Base-by-base conservation (phyloP, 1,140 invertebrate species). In the Drosophila miranda region DNA sequence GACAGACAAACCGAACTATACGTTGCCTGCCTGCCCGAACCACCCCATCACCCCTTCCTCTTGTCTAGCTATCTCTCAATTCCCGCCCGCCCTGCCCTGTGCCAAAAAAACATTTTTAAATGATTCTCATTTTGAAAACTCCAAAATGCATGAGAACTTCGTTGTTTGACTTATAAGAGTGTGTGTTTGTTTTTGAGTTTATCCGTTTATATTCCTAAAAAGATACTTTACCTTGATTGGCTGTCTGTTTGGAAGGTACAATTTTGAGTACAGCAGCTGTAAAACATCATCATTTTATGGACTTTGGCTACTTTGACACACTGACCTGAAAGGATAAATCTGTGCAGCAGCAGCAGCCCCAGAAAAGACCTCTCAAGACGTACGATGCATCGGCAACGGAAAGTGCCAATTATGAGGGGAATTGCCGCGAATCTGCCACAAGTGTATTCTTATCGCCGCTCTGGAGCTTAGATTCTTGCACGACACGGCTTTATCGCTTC, bases 111-210 rank as follows among this genome's bases (percentile, higher is more conserved):
- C 68, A 72, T 73, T 69, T 64, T 73, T 63, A 42, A 48, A 41
- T 13, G 8, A 73, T 73, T 73, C 69, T 73, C 41, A 64, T 73
- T 73, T 55, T 34, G 26, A 64, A 64, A 63, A 56, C 23, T n/a
- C 14, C 45, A 11, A 48, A 48, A 48, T 13, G 13, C 11, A 48
- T 6, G 45, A 11, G 16, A 21, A 13, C 16, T 11, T 21, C 26
- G 34, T 71, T 50, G 19, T 50, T 71, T 21, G 30, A 19, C 23
- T 19, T 48, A 14, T 9, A 38, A 16, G 16, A 46, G 45, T 11
- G 2, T 28, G 38, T n/a, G 3, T 28, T 58, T n/a, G 38, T 7
- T 28, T 56, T 14, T 45, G 28, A 5, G 16, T 34, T 48, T 49
- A 38, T 13, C 28, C 8, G 16, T 34, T 48, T 49, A 38, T 13